phyloP scores from a whole-genome alignment of 2,888 invertebrate species.

The Sinopyrophorus schimmeli region DNA sequence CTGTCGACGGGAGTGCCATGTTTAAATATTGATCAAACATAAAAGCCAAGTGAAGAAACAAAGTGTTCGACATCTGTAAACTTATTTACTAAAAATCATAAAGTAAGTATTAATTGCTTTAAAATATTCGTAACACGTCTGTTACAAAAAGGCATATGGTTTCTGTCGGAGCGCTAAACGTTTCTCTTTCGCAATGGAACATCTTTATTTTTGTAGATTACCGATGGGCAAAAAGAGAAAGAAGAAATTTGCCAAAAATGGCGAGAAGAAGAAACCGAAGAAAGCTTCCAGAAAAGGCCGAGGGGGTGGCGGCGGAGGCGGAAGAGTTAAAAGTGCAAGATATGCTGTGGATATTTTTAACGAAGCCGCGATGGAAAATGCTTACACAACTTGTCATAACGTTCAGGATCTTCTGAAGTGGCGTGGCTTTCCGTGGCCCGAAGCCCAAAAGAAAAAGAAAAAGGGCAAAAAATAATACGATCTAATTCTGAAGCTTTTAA shows the following conservation, averaged over 20 bases:
- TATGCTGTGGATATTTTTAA: constrained; percentile 84
- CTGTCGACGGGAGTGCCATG: too few relatives aligned
- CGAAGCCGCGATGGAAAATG: constrained; percentile 90
- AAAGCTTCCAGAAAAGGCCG: constrained; percentile 50
- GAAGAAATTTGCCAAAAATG: constrained; percentile 40
- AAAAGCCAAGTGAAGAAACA: too few relatives aligned
- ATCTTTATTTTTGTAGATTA: background rate
- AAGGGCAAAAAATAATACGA: constrained; percentile 72
- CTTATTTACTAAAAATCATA: too few relatives aligned
- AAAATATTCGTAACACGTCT: too few relatives aligned
- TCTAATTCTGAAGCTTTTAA: too few relatives aligned
- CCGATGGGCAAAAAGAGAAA: constrained; percentile 58
- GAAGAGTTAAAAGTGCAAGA: constrained; percentile 64
- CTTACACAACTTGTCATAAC: constrained; percentile 91
- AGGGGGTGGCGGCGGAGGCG: constrained; percentile 60
- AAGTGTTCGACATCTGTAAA: too few relatives aligned
- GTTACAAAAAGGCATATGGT: too few relatives aligned
- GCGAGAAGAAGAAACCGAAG: constrained; percentile 52
- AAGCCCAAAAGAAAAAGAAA: constrained; percentile 85
- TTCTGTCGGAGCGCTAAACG: background rate
- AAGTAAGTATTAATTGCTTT: too few relatives aligned
- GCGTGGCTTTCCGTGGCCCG: constrained; percentile 88
- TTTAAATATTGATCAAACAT: too few relatives aligned
- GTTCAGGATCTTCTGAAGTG: constrained; percentile 85
- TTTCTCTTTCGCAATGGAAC: background rate